Base-by-base conservation (phyloP, 2,113 vertebrate species). In the Microtus ochrogaster region DNA sequence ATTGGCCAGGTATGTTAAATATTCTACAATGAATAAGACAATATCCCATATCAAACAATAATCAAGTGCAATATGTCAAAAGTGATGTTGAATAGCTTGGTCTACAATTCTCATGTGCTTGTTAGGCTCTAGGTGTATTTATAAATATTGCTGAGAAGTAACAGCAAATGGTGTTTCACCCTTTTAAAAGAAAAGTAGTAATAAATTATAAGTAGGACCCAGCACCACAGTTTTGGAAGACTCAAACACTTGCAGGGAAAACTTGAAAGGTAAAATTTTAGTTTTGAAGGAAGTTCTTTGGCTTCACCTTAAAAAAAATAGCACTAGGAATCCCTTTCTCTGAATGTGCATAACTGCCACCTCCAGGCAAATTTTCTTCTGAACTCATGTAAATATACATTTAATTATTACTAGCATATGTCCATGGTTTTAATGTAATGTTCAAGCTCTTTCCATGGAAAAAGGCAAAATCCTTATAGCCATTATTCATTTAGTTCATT, bases 401-500 rank as follows among this genome's bases (percentile, higher is more conserved):
- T 94, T 87, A 79, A 74, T 10, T 92, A 76, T 84, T 89, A 0
- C 47, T 91, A n/a, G 1, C 55, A 78, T 63, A 47, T 76, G 12
- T 4, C 58, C 12, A 7, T 2, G 63, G 3, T 76, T 92, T 94
- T 87, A 90, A 76, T 66, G 52, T 89, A n/a, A 39, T 91, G 8
- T 74, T 2, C 12, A 78, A 49, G 58, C 58, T 83, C 61, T 30
- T 89, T 89, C 33, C 30, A 30, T 89, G 21, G 1, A 63, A 30
- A 39, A 79, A 16, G 26, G 3, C 22, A 10, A 88, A 2, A 88
- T 82, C 8, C 0, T 78, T 83, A 87, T 90, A 77, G 22, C 4
- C 26, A 88, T 89, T 14, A 65, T 89, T 19, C 74, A 92, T 86
- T 19, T 79, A 93, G 79, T 49, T 92, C 28, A 61, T 92, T 65